Base-by-base conservation (phyloP, 2,797 vertebrate species). In the Cyclura pinguis region DNA sequence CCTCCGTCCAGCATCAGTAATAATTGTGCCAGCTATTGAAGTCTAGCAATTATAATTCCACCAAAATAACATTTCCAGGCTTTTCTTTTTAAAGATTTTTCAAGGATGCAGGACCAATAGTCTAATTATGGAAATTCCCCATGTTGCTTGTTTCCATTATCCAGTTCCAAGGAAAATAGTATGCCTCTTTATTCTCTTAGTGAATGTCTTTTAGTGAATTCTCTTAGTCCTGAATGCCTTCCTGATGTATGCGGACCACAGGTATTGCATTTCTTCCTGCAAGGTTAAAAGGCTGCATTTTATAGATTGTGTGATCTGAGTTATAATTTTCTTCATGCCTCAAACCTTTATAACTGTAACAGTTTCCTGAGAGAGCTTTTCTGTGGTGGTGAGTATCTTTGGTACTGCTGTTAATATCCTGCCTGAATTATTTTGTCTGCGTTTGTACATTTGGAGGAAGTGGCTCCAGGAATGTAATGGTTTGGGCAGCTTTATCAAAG, bases 371-470 rank as follows among this genome's bases (percentile, higher is more conserved):
- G 67, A 81, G 55, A 80, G 64, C 29, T 90, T 91, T 62, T 72
- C 35, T 80, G 76, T 72, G 42, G 76, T 59, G 24, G 38, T 9
- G 27, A 69, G 27, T 73, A 42, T 73, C 64, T 85, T 32, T 32
- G 16, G 42, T 81, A 35, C 42, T 62, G 55, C 32, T 80, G 67
- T 85, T 85, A 64, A 87, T 83, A 82, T 64, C n/a, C 78, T 67
- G 27, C 52, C 57, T 87, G 67, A 82, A 83, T 50, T 81, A 32
- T 73, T 87, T 81, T 76, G 42, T 35, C 77, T 73, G 14, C 69
- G 12, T 90, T 38, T 73, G 20, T 82, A 90, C 20, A 73, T 82
- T 89, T 87, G 69, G 57, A 35, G 69, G 67, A 82, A 90, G n/a
- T 32, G 13, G 69, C 32, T 82, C 47, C 55, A 76, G 80, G 42